Percentiles rank a stretch among this genome's conserved stretches.
Evolutionary conservation across 2,888 invertebrate genomes (phyloP).

Genomic region (Aspidapion aeneum): DNA sequence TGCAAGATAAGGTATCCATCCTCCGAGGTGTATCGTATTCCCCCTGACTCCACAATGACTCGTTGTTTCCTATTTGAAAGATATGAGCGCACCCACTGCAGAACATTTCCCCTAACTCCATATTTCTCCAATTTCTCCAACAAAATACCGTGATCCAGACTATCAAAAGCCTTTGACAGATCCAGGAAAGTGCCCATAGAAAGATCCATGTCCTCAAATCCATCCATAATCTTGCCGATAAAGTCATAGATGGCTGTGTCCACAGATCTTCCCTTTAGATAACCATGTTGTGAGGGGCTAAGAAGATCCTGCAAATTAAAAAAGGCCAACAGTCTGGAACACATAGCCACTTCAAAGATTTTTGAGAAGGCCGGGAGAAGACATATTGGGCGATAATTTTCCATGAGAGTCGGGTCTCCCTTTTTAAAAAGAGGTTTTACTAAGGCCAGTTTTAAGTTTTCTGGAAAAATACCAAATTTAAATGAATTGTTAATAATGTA

Average conservation of each 20-base stretch:
- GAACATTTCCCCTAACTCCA: neutral
- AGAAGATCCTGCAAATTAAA: neutral
- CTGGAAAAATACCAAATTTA: too few species aligned
- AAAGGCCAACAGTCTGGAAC: neutral
- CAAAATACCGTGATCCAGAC: neutral
- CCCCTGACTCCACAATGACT: neutral
- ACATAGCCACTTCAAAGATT: neutral
- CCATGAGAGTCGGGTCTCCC: too few species aligned
- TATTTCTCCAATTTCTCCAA: neutral
- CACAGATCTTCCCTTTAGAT: neutral
- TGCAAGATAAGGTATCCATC: too few species aligned
- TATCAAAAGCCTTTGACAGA: neutral
- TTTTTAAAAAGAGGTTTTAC: too few species aligned
- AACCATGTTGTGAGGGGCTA: neutral
- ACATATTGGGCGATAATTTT: neutral
- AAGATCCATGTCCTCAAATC: neutral
- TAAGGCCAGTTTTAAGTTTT: too few species aligned
- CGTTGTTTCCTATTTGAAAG: neutral
- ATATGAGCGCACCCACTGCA: neutral
- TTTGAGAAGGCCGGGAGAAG: neutral
- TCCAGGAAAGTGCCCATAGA: neutral
- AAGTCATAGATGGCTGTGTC: neutral
- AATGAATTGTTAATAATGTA: too few species aligned
- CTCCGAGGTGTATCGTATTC: neutral
- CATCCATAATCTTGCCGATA: neutral